Base-by-base conservation (phyloP, 2,888 invertebrate genomes). In the Meganola albula region DNA sequence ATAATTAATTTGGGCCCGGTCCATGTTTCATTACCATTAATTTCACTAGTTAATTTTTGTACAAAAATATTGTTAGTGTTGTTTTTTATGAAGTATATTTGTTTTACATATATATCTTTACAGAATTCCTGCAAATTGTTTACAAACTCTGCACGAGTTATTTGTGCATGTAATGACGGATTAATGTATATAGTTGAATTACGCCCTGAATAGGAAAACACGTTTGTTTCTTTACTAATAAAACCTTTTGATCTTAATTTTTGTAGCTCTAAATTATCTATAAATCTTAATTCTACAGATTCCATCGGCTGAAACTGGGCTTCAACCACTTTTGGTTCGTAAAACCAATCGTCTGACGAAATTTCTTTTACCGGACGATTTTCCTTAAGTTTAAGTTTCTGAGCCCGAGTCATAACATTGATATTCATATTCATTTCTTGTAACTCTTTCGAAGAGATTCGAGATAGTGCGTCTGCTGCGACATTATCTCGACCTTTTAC, bases 401-500 rank as follows among this genome's bases (percentile, higher is more conserved):
- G 24, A 12, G 32, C 32, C 11, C 32, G 16, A 12, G 32, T 32
- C 32, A 26, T 32, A 8, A 32, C 21, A 18, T 9, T 21, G 12
- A 32, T 21, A 9, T 12, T 21, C 21, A 21, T 26, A 32, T 26
- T 18, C 10, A 26, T 26, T 26, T 32, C 25, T 26, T 26, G 12
- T 12, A 32, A 26, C 7, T 32, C 32, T 18, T 32, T 26, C 4
- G 26, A 18, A 10, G 39, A 12, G 7, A 21, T 12, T 21, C 32
- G 10, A 32, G 32, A 32, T 7, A 32, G 25, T 11, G 25, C 32
- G 21, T 32, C 32, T 11, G 32, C 32, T 16, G 32, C 32, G 12
- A 25, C 32, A 32, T 32, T 31, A 8, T 31, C 31, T 16, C 9
- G 10, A 14, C 31, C 31, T 31, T 24, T 31, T 20, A 26, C 13